Base-by-base conservation (phyloP, 2,113 vertebrate genomes). In the Chauna torquata region DNA sequence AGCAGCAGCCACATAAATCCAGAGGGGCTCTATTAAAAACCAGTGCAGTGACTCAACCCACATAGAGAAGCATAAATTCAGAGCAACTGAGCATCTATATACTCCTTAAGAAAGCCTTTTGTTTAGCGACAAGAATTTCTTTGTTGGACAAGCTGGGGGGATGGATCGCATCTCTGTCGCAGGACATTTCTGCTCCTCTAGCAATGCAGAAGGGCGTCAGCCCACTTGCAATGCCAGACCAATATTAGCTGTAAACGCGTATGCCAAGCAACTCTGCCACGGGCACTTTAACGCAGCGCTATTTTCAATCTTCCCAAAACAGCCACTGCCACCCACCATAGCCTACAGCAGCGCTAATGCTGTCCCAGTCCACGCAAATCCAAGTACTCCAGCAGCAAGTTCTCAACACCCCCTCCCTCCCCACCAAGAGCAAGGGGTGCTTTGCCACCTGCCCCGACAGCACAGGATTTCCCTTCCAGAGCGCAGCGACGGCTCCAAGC, bases 61-160 rank as follows among this genome's bases (percentile, higher is more conserved):
- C 19, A 5, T 32, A 62, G 66, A 85, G 74, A 87, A 80, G 66
- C 84, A 86, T 49, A 94, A 87, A 97, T 92, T 79, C 59, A 64
- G 82, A 77, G 50, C 68, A n/a, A n/a, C 58, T 30, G 52, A 22
- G 44, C 38, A 62, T 83, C 69, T 83, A 71, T 57, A 40, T 69
- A 30, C 70, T 95, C 82, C 76, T 74, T 74, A 78, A 81, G 77
- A 85, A 95, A 94, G 78, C 42, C 71, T 91, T 88, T 88, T 92
- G 78, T 96, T 89, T 86, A 88, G 55, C 3, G 13, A 95, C 92
- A 95, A 92, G 20, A 91, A 90, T 86, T 91, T 83, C 86, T 94
- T 94, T 95, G 91, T 87, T 94, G 55, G 62, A 72, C 49, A 79
- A 91, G 49, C 5, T 3, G 25, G 25, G 32, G 16, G 45, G 38